phyloP scores from a whole-genome alignment of 2,888 invertebrate species.

The Isoperla grammatica region DNA sequence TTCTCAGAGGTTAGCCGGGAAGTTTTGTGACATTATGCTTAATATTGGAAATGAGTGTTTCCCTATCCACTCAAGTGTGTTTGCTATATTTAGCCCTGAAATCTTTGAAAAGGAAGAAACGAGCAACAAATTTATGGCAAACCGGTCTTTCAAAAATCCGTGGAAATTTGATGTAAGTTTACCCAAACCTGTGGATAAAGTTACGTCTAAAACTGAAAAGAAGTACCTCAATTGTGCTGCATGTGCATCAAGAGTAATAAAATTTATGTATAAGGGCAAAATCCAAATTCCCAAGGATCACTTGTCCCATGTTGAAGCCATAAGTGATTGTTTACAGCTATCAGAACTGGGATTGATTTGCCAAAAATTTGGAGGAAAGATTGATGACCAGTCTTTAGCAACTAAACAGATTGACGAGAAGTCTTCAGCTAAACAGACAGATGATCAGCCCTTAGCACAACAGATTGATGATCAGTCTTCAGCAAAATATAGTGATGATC shows the following conservation, averaged over 20 bases:
- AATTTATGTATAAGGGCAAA: constrained; percentile 29
- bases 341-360: constrained; percentile 23
- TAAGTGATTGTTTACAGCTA: constrained; percentile 19
- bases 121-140: constrained; percentile 4
- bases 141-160: constrained; percentile 23
- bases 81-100: constrained; percentile 24
- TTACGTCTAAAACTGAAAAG: not conserved
- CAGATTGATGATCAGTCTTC: too few relatives aligned
- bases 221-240: constrained; percentile 18
- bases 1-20: constrained; percentile 21
- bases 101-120: constrained; percentile 9
- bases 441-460: too few relatives aligned
- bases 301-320: constrained; percentile 21
- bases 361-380: constrained; percentile 16
- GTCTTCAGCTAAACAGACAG: too few relatives aligned
- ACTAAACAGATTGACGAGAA: too few relatives aligned
- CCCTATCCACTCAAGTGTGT: constrained; percentile 24
- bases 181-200: not conserved
- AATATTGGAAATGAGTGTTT: constrained; percentile 18
- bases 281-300: constrained; percentile 24
- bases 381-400: not conserved
- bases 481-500: too few relatives aligned
- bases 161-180: constrained; percentile 16
- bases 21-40: constrained; percentile 23
- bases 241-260: constrained; percentile 24